A percentile compares a stretch with the other conserved stretches of the same genome.
Evolutionary conservation across 2,113 vertebrate genomes (phyloP).

Genomic region (Microtus montanus): DNA sequence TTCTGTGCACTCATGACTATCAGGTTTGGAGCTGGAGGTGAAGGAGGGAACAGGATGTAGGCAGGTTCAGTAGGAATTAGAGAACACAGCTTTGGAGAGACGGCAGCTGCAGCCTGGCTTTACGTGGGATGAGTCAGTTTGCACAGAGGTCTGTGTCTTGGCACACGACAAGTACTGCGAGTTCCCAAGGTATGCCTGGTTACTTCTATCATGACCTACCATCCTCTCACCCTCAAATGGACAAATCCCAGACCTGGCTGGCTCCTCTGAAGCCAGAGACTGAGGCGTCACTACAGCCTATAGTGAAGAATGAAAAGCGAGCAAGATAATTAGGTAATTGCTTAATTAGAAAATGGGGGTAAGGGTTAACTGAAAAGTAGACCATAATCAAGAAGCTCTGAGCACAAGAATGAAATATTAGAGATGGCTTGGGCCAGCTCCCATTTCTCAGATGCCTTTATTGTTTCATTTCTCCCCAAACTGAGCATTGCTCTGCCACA

Average conservation of each 20-base stretch:
- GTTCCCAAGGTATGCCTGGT: background rate
- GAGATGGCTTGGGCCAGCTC: background rate
- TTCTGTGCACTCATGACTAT: background rate
- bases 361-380: slow-evolving; percentile 33
- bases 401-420: background rate
- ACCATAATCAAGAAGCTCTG: slow-evolving; percentile 4
- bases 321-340: slow-evolving; percentile 57
- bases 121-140: background rate
- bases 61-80: background rate
- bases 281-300: background rate
- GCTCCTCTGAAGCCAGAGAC: background rate
- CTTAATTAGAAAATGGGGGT: slow-evolving; percentile 60
- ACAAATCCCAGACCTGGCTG: background rate
- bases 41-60: background rate
- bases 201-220: background rate
- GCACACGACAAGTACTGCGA: background rate
- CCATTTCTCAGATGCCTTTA: background rate
- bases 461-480: background rate
- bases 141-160: background rate
- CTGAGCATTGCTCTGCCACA: background rate
- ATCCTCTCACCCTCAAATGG: background rate
- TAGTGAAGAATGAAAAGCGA: slow-evolving; percentile 53
- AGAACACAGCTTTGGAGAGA: background rate
- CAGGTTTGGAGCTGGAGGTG: background rate
- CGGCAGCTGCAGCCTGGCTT: background rate